Conservation (phyloP, 2,113 vertebrate genomes). For the Haemorhous mexicanus region DNA sequence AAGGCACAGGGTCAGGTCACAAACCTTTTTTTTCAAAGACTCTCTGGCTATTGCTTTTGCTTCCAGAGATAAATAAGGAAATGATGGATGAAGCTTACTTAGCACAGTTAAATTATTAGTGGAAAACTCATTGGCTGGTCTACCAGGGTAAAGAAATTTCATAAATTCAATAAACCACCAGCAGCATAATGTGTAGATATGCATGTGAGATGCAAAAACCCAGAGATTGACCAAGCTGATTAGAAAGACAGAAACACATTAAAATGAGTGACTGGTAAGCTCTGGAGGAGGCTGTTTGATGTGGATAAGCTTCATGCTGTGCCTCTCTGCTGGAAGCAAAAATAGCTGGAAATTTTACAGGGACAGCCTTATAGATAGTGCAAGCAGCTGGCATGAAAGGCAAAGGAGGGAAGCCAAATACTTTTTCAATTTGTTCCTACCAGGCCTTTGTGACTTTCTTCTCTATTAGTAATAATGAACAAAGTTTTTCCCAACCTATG, state of each 20-base stretch:
- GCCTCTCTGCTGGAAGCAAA: neutral
- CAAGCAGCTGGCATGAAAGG: neutral
- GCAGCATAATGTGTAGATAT: neutral
- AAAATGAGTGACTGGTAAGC: neutral
- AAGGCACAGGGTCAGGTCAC: neutral
- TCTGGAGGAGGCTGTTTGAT: neutral
- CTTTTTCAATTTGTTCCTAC: neutral
- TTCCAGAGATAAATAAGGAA: constrained; percentile 31
- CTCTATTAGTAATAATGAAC: neutral
- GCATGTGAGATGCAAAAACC: neutral
- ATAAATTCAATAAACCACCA: constrained; percentile 7
- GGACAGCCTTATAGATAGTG: neutral
- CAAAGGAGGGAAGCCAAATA: neutral
- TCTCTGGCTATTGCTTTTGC: neutral
- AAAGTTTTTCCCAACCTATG: neutral
- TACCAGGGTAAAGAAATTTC: neutral
- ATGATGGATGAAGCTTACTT: constrained; percentile 28
- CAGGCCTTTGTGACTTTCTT: neutral
- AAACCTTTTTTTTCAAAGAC: neutral
- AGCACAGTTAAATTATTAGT: neutral
- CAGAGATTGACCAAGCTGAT: neutral
- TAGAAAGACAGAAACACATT: neutral
- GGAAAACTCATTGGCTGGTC: neutral
- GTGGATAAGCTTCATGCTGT: neutral
- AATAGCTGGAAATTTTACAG: neutral